A percentile compares a stretch with the other conserved stretches of the same genome.
Evolutionary conservation across 1,140 invertebrate genomes (phyloP).

Genomic region (Drosophila kurseongensis): DNA sequence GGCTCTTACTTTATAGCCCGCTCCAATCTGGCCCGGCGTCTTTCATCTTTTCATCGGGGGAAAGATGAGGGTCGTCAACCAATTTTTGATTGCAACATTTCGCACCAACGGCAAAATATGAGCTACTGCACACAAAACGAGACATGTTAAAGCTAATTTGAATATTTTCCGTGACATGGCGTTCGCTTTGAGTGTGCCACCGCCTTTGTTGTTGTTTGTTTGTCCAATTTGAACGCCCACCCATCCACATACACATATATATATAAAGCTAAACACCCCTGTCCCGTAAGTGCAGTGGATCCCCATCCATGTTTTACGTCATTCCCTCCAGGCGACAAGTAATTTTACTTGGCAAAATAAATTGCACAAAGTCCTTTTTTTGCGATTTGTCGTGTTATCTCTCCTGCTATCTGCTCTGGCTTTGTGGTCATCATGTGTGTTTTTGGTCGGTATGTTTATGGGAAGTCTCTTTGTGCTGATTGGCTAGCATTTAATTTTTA

Average conservation of each 20-base stretch:
- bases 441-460: conserved; percentile 13
- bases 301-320: conserved; percentile 29
- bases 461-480: conserved; percentile 52
- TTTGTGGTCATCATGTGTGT: conserved; percentile 40
- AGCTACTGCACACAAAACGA: conserved; percentile 46
- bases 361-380: conserved; percentile 73
- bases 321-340: conserved; percentile 75
- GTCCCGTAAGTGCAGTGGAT: conserved; percentile 20
- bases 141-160: conserved; percentile 81
- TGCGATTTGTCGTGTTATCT: conserved; percentile 29
- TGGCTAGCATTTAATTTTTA: conserved; percentile 65
- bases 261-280: conserved; percentile 8
- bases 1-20: conserved; percentile 27
- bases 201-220: conserved; percentile 48
- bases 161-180: conserved; percentile 83
- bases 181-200: conserved; percentile 67
- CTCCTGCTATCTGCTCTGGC: conserved; percentile 44
- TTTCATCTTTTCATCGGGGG: conserved; percentile 37
- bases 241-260: neutral
- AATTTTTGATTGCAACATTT: conserved; percentile 82
- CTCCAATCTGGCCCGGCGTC: conserved; percentile 14
- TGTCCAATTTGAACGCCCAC: conserved; percentile 58
- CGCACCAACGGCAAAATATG: conserved; percentile 71
- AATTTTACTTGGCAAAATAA: conserved; percentile 83
- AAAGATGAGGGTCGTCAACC: conserved; percentile 29